phyloP scores from a whole-genome alignment of 2,888 invertebrate genomes.

The Helicoverpa assulta region DNA sequence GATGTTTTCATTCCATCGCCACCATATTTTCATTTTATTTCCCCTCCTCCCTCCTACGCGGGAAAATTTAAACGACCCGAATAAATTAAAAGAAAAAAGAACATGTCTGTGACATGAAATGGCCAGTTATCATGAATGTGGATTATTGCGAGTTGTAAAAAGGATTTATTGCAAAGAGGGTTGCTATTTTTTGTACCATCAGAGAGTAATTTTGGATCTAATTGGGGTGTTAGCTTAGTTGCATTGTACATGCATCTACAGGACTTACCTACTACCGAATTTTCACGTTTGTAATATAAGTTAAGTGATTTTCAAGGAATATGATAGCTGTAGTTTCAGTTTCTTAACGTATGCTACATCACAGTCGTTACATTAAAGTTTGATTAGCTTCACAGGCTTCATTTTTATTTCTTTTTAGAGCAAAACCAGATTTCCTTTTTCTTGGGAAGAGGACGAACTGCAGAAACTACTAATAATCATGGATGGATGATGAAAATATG shows the following conservation, averaged over 20 bases:
- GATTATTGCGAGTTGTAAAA: slow-evolving; percentile 62
- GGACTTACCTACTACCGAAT: no score
- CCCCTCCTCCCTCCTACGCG: slow-evolving; percentile 6
- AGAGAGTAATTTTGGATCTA: neutral
- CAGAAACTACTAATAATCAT: neutral
- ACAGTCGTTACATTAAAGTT: no score
- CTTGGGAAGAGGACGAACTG: no score
- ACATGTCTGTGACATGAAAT: slow-evolving; percentile 33
- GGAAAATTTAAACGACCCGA: slow-evolving; percentile 45
- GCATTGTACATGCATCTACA: neutral
- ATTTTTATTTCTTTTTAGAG: no score
- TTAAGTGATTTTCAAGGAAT: no score
- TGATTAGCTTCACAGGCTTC: no score
- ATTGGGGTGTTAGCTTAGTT: neutral
- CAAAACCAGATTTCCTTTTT: no score
- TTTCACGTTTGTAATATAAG: no score
- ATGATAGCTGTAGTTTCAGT: no score
- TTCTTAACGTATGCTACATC: no score
- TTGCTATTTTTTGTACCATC: slow-evolving; percentile 19
- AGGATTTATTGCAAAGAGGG: slow-evolving; percentile 61
- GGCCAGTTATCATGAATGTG: slow-evolving; percentile 57
- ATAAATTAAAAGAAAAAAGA: slow-evolving; percentile 53
- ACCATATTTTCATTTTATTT: slow-evolving; percentile 35
- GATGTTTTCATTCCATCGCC: slow-evolving; percentile 30
- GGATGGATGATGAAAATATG: slow-evolving; percentile 3